Evolutionary conservation across 30 jellyfish, hydroid and myxozoan genomes (phyloP).

Genomic region (Hydractinia echinata): DNA sequence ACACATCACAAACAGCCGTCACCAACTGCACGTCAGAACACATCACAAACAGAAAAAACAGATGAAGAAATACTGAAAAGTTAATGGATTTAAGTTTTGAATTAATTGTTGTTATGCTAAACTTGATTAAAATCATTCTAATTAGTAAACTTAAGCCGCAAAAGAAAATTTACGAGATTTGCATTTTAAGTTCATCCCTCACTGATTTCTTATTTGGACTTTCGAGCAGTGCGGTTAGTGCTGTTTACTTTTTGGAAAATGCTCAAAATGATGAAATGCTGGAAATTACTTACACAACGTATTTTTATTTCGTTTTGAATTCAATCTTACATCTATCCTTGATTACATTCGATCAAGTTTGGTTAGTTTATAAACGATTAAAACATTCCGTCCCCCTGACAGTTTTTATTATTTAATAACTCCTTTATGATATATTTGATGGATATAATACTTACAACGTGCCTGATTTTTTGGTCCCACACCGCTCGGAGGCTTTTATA

Average conservation of each 20-base stretch:
- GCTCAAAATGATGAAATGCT: constrained; percentile 15
- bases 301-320: constrained; percentile 18
- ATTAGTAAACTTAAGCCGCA: not conserved
- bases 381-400: not conserved
- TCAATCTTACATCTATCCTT: constrained; percentile 8
- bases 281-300: constrained; percentile 5
- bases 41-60: not conserved
- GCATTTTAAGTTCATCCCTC: constrained; percentile 16
- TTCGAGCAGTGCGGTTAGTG: constrained; percentile 4
- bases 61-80: not conserved
- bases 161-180: constrained; percentile 15
- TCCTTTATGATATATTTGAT: too few relatives aligned
- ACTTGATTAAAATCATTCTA: constrained; percentile 11
- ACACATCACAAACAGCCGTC: too few relatives aligned
- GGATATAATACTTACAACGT: too few relatives aligned
- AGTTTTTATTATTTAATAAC: too few relatives aligned
- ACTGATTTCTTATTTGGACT: constrained; percentile 23
- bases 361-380: constrained; percentile 12
- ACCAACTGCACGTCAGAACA: too few relatives aligned
- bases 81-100: constrained; percentile 10
- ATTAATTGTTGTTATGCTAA: not conserved
- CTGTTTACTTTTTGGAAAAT: not conserved
- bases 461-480: too few relatives aligned
- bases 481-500: too few relatives aligned
- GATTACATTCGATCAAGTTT: constrained; percentile 20